Conservation (phyloP, 2,888 invertebrate genomes). For the Epiblema foenella region DNA sequence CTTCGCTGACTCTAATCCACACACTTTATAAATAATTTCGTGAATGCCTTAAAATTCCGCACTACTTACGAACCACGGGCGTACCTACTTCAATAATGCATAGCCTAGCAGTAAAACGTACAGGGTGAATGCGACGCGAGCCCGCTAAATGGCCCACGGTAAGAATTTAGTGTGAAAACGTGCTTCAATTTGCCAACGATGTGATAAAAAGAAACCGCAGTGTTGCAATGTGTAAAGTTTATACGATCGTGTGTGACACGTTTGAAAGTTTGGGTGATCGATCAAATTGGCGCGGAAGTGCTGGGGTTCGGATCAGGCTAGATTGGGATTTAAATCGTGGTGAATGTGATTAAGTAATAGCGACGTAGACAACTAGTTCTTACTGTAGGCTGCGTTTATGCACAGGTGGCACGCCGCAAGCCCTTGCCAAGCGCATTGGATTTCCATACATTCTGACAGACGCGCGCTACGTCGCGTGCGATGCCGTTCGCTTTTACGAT, state of each 20-base stretch:
- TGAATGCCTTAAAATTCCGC: conserved; percentile 64
- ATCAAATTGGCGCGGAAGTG: conserved; percentile 22
- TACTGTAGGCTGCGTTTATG: too few species aligned
- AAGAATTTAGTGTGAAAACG: conserved; percentile 74
- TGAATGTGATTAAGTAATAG: not conserved
- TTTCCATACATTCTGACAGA: too few species aligned
- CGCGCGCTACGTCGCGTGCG: not conserved
- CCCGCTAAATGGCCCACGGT: conserved; percentile 76
- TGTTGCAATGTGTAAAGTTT: conserved; percentile 61
- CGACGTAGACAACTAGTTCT: too few species aligned
- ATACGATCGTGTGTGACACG: conserved; percentile 50
- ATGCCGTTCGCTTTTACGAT: not conserved
- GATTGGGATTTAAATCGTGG: conserved; percentile 7
- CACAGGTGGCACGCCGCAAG: too few species aligned
- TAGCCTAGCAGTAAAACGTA: conserved; percentile 70
- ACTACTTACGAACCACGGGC: conserved; percentile 56
- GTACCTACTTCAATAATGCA: conserved; percentile 72
- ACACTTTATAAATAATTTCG: conserved; percentile 61
- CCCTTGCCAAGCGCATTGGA: too few species aligned
- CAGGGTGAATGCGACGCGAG: conserved; percentile 59
- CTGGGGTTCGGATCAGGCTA: not conserved
- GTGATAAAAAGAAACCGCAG: conserved; percentile 71
- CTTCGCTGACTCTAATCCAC: conserved; percentile 48
- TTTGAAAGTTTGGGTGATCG: conserved; percentile 42
- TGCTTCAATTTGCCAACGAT: conserved; percentile 74